Base-by-base conservation (phyloP, 2,888 invertebrate species). In the Ptilodon capucinus region DNA sequence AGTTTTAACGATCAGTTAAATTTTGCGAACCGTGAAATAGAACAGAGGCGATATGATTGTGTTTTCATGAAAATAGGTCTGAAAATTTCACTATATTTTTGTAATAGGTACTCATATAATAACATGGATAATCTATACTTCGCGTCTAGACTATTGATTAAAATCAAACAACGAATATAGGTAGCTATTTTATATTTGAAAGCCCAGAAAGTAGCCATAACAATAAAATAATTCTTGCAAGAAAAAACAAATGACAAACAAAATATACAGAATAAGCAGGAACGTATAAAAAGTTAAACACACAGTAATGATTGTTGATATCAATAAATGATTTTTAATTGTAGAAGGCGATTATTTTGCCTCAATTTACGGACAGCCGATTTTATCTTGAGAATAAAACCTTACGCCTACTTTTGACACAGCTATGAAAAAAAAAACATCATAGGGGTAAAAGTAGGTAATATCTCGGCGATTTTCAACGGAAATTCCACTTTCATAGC, bases 61-160 rank as follows among this genome's bases (percentile, higher is more conserved):
- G 54, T 58, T 65, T 68, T 72, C 68, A 68, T 64, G 60, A 62
- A 65, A 72, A 68, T 55, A 52, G 56, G 47, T 42, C 21, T 42
- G 35, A 44, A 51, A 53, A 44, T 55, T 47, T 46, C 53, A 46
- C 42, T 48, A 36, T 45, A 53, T 54, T 64, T 68, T 70, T 62
- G 52, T 44, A 41, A 46, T n/a, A n/a, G n/a, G n/a, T 48, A 54
- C 52, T 42, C 45, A 16, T 32, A 42, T 54, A 60, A 49, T 54
- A 48, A 51, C 46, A 19, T 39, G 48, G 48, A 16, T 25, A 9
- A 41, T 46, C n/a, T 17, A 41, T 48, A 40, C 60, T 59, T 54
- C 51, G 57, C 51, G 76, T 75, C 76, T 81, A 76, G 74, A 73
- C 71, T 46, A 74, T 70, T 83, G 81, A 84, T 83, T 83, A 76